Evolutionary conservation across 1,140 invertebrate genomes (phyloP), one percentile per base, ranked within the genome.

Genomic region (Drosophila tani): DNA sequence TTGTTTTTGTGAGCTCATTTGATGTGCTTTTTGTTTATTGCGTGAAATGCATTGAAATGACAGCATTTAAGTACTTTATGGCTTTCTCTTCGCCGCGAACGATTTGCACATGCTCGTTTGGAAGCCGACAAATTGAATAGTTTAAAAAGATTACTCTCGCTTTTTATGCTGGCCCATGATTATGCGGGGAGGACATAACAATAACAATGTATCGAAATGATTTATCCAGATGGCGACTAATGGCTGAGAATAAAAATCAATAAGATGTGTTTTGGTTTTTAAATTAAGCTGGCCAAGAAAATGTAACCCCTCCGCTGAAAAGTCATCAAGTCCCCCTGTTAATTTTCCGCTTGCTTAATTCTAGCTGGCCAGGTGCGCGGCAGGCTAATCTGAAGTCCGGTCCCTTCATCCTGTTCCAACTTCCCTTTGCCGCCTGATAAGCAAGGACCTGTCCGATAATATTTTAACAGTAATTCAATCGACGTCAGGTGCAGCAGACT

Each of bases 381-480:
- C n/a, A 40, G 8, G 65, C 24, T 47, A 46, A 67, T 40, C 35
- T 19, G 15, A 12, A 50, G 21, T 56, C 51, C 40, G 3, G 19
- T 35, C 14, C 8, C 19, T 55, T 57, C 32, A 46, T 38, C 46
- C 40, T 17, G 32, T 51, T 43, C 12, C 27, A 24, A 41, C 17
- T 21, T 57, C 49, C 24, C 40, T 2, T 24, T 8, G 0, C 24
- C 41, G 5, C n/a, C 46, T 41, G 56, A 77, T 68, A 69, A 69
- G 67, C 80, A 83, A 75, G 71, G 41, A 63, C 75, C 65, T 50
- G 59, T 53, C 53, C 45, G 71, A 87, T 81, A 84, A 88, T 84
- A 81, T 84, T 87, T 83, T 71, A 81, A 82, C 81, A 81, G 81
- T 83, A 84, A 84, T 87, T 87, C 79, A 83, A 87, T 87, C 77